Percentiles rank a stretch among this genome's conserved stretches.
Conservation (phyloP, 2,113 vertebrate species). For the Jaculus jaculus region DNA sequence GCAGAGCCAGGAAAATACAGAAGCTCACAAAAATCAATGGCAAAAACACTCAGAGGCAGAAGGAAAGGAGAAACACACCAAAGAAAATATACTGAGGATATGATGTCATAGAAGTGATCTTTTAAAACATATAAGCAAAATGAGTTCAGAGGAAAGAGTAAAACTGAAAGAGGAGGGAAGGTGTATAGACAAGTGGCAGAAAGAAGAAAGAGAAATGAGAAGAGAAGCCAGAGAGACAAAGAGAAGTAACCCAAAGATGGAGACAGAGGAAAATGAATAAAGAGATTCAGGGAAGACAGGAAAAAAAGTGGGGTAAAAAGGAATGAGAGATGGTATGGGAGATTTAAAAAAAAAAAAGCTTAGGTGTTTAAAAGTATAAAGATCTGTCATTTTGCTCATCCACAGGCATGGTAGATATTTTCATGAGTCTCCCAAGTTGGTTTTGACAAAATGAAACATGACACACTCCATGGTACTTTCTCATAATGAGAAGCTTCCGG, state of each 20-base stretch:
- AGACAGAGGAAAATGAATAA: not conserved
- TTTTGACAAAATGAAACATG: not conserved
- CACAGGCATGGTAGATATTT: not conserved
- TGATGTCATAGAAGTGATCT: not conserved
- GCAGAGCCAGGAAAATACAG: too few relatives aligned
- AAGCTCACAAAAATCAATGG: too few relatives aligned
- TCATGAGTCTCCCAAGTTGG: not conserved
- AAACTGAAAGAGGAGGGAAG: not conserved
- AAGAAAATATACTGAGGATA: not conserved
- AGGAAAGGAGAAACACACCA: too few relatives aligned
- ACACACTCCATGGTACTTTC: not conserved
- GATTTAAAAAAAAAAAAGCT: too few relatives aligned
- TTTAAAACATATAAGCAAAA: not conserved
- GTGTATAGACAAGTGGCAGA: not conserved
- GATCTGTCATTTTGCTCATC: not conserved
- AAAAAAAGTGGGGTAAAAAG: not conserved
- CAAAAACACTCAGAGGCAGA: too few relatives aligned
- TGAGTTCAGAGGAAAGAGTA: not conserved
- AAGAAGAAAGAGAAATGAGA: too few relatives aligned
- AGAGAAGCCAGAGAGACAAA: too few relatives aligned
- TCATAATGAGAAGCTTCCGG: not conserved
- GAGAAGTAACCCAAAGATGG: rapidly evolving
- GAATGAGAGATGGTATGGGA: too few relatives aligned
- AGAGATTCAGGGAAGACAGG: rapidly evolving
- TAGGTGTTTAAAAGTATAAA: not conserved